Percentiles rank a stretch among this genome's conserved stretches.
phyloP scores from a whole-genome alignment of 92 coral and sea anemone species.

The Isaurus tuberculatus region DNA sequence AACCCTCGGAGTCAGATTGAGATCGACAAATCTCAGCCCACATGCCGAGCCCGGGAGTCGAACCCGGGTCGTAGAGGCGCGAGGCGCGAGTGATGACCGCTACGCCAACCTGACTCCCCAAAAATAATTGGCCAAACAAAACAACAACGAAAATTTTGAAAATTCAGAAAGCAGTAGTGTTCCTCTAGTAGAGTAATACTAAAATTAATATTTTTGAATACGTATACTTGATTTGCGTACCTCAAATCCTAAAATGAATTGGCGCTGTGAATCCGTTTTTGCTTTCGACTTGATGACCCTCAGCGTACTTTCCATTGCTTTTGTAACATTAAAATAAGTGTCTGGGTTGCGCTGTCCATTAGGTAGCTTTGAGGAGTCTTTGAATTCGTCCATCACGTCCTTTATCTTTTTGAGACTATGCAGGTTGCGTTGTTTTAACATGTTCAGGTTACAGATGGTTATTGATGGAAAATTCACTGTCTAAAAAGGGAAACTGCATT shows the following conservation, averaged over 20 bases:
- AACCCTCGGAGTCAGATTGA: too few species aligned
- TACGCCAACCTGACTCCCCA: too few species aligned
- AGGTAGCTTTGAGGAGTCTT: background rate
- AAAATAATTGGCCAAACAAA: too few species aligned
- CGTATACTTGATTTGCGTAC: background rate
- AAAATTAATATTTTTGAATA: too few species aligned
- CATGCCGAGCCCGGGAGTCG: too few species aligned
- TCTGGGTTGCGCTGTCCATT: background rate
- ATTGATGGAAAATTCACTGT: slow-evolving; percentile 67
- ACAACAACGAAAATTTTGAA: too few species aligned
- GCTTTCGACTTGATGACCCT: background rate
- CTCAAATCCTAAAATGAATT: slow-evolving; percentile 25
- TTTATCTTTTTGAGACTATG: background rate
- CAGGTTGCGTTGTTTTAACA: slow-evolving; percentile 48
- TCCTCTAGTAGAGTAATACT: too few species aligned
- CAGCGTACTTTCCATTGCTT: background rate
- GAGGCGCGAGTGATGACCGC: too few species aligned
- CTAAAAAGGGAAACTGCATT: slow-evolving; percentile 26
- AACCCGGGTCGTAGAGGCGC: too few species aligned
- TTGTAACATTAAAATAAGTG: background rate
- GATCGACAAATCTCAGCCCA: too few species aligned
- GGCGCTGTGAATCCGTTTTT: slow-evolving; percentile 12
- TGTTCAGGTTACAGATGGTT: slow-evolving; percentile 76
- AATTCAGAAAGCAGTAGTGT: too few species aligned
- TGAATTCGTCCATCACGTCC: background rate